A percentile compares a stretch with the other conserved stretches of the same genome.
These are phyloP conservation scores for Tapera naevia DNA, from an alignment of 2,797 vertebrate species.

Conservation along the genomic window DNA sequence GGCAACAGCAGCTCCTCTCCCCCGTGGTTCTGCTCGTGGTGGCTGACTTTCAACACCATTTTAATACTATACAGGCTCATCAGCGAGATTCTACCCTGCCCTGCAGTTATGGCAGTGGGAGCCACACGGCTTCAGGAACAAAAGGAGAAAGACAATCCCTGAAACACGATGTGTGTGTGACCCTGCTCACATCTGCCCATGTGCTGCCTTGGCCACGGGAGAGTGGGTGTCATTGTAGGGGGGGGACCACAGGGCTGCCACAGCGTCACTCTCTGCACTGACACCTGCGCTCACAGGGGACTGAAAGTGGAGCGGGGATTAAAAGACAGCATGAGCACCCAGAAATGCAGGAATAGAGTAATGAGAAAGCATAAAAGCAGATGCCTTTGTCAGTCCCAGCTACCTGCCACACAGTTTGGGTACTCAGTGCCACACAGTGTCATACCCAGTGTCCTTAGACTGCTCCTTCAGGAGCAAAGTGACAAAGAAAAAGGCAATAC, in stretches of 20 bases:
- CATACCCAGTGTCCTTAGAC: neutral
- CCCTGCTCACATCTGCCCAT: neutral
- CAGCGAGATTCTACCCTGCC: neutral
- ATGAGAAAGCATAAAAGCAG: neutral
- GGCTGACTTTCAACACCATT: accelerated
- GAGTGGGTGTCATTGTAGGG: neutral
- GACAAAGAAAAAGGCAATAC: neutral
- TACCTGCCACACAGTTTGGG: neutral
- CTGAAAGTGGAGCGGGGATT: neutral
- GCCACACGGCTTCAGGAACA: neutral
- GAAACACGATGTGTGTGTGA: accelerated
- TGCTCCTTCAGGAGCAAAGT: neutral
- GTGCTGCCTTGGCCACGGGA: neutral
- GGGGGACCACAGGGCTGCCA: too few relatives aligned
- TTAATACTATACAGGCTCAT: neutral
- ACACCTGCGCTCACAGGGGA: neutral
- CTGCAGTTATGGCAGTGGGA: accelerated
- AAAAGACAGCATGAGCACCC: neutral
- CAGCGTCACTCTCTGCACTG: neutral
- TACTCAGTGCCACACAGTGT: neutral
- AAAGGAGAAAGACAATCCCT: neutral
- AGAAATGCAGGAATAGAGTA: neutral
- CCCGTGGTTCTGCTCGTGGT: accelerated
- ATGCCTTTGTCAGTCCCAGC: neutral
- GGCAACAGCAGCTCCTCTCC: neutral